Evolutionary conservation across 2,888 invertebrate genomes (phyloP).

Genomic region (Blastobasis adustella): DNA sequence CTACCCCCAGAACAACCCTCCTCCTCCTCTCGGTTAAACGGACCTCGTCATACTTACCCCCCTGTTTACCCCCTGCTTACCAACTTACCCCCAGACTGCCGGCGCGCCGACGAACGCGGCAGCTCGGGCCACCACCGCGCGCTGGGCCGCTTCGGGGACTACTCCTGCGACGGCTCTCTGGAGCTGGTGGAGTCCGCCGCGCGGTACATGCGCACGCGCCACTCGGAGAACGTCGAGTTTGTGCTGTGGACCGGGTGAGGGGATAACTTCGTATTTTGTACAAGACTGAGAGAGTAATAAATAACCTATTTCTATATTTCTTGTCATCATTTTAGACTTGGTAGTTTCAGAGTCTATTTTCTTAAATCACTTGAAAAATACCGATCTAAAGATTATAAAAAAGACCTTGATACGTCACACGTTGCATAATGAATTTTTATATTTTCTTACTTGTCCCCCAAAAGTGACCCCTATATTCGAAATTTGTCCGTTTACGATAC

Average conservation of each 20-base stretch:
- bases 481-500: neutral
- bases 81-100: constrained; percentile 64
- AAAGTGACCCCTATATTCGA: neutral
- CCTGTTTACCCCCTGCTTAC: too few relatives aligned
- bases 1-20: too few relatives aligned
- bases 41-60: too few relatives aligned
- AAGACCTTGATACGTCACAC: too few relatives aligned
- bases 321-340: neutral
- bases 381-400: too few relatives aligned
- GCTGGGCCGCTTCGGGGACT: constrained; percentile 75
- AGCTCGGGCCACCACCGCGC: constrained; percentile 74
- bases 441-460: neutral
- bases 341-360: too few relatives aligned
- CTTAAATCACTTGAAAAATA: too few relatives aligned
- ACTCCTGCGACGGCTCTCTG: constrained; percentile 91
- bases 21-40: too few relatives aligned
- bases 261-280: neutral
- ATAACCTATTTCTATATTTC: neutral
- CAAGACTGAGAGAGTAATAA: too few relatives aligned
- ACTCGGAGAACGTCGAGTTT: constrained; percentile 92
- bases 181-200: constrained; percentile 91
- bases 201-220: constrained; percentile 87
- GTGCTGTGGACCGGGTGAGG: constrained; percentile 95
- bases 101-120: constrained; percentile 76
- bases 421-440: too few relatives aligned